Base-by-base conservation (phyloP, 1,140 invertebrate species). In the Drosophila melanica region DNA sequence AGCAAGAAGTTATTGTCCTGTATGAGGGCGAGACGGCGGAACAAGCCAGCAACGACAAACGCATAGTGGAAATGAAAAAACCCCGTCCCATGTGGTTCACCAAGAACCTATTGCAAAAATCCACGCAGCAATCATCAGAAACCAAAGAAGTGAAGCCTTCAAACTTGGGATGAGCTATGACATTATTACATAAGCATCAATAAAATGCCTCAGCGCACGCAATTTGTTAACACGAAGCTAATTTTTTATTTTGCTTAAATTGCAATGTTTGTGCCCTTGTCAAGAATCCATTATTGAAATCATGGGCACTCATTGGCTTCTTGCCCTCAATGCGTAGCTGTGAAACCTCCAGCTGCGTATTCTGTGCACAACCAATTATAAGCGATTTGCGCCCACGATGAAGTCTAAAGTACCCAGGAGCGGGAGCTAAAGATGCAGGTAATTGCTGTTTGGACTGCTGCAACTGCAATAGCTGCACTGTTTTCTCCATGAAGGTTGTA, bases 1-100 rank as follows among this genome's bases (percentile, higher is more conserved):
- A 97, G 90, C 93, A 96, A 90, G 96, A 98, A 92, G 95, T 98
- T 2, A 93, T 97, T 47, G 95, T 98, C 5, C 86, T 98, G 1
- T 98, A 98, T 92, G 93, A 97, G 89, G 95, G 95, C 57, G 97
- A 98, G 92, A 94, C 93, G 79, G 77, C 93, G 16, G 92, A 94
- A 35, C 90, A 93, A 66, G 33, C 92, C 69, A 93, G 93, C 85
- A 93, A 94, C 79, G 93, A 94, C 5, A 95, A 96, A 90, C 92
- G 94, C 69, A 93, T 97, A 53, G 93, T 97, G 2, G 96, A 97
- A 93, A 93, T 97, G 87, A 92, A 94, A 42, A 96, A 95, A 90
- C 93, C 94, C 65, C 92, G 96, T 63, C 96, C 97, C 16, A 75
- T 93, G 23, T 97, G 96, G 96, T 97, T 97, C 81, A 93, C 95